Base-by-base conservation (phyloP, 2,888 invertebrate species). In the Plusia festucae region DNA sequence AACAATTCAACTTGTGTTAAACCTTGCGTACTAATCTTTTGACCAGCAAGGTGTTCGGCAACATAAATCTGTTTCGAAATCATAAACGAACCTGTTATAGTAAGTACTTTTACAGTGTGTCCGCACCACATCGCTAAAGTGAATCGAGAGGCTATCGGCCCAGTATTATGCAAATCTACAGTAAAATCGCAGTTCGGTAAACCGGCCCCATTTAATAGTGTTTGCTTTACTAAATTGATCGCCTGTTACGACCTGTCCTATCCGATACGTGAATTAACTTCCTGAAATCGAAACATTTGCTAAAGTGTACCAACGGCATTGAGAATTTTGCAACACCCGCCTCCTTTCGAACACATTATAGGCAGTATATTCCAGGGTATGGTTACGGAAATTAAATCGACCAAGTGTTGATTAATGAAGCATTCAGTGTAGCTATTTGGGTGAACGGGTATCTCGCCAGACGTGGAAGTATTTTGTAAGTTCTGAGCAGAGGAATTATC, bases 151-250 rank as follows among this genome's bases (percentile, higher is more conserved):
- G 13, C 53, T 67, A 60, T 61, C 57, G 53, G 56, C 46, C 24
- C 13, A 55, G 62, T 68, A 72, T 79, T 81, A 82, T 79, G 82
- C 74, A 81, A 84, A 83, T 76, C 49, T 22, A 46, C 55, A 68
- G 32, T 69, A 75, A 76, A 78, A 61, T 70, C 70, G 70, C 68
- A 71, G 75, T 86, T 83, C 78, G 82, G 82, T 83, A 85, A 85
- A 84, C 68, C 76, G 76, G 74, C 71, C 81, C 81, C 74, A 68
- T 76, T 78, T 68, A 76, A 74, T 77, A 82, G 67, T 78, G 76
- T 83, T 83, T 82, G 84, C 78, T 82, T 82, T 82, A 83, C 73
- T 81, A 79, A 85, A 86, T 81, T 77, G 78, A 79, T 75, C 73
- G 66, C 66, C 76, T 63, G 69, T 73, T 74, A 71, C 70, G 70